Base-by-base conservation (phyloP, 2,888 invertebrate genomes). In the Hypomecis atomaria region DNA sequence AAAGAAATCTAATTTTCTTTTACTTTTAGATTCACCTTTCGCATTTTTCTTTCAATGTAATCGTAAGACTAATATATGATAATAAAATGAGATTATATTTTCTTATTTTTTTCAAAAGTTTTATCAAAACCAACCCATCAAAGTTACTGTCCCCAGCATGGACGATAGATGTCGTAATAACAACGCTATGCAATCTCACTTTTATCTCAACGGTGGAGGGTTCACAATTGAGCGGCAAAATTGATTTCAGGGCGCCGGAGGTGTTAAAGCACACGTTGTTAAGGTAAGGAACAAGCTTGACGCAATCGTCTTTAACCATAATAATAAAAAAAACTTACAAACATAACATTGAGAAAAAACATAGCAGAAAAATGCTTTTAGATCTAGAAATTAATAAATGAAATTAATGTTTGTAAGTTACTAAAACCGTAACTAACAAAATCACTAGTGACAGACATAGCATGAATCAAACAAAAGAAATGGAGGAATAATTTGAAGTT, bases 161-260 rank as follows among this genome's bases (percentile, higher is more conserved):
- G 87, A 84, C 84, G 69, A 78, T 89, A 71, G 86, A 85, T 90
- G 89, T 89, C 85, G 88, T 89, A 84, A 81, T 87, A 89, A 87
- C 88, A 86, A 78, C 67, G 84, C 85, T 84, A 78, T 72, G 85
- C 84, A 70, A 72, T 82, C 66, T 70, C 65, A 69, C 73, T 62
- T 61, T 63, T 65, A 59, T 68, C 6, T 54, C 69, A 65, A 72
- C 63, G 74, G 71, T 75, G 76, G 71, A 74, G 67, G 61, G 67
- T 71, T 75, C 76, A 67, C 70, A 76, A 83, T 79, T 86, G 77
- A 85, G 85, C 78, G 75, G 71, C 71, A 76, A 76, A 89, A 73
- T 89, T 88, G 76, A 84, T 92, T 92, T 86, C 92, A 92, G 92
- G 92, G 90, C 81, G 89, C 87, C 87, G 91, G 91, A 70, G 75